A percentile compares a stretch with the other conserved stretches of the same genome.
These are phyloP conservation scores for Suricata suricatta DNA, from an alignment of 2,113 vertebrate genomes.

Conservation along the genomic window DNA sequence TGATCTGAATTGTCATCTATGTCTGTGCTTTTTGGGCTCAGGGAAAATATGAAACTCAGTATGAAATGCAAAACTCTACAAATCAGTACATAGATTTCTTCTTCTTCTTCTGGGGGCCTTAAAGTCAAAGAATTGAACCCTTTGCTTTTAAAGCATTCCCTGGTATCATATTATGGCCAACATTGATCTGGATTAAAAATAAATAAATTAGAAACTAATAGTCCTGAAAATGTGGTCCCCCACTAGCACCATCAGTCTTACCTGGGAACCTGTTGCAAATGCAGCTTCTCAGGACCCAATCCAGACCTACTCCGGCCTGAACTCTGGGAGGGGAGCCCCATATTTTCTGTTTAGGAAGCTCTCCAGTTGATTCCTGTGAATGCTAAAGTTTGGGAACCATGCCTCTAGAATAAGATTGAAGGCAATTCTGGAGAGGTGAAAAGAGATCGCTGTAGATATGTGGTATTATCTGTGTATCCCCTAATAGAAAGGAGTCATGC, in stretches of 20 bases:
- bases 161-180: not conserved
- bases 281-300: not conserved
- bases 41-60: conserved; percentile 34
- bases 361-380: not conserved
- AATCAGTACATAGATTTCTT: not conserved
- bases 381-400: not conserved
- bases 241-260: not conserved
- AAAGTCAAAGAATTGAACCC: not conserved
- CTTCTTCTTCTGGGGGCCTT: not conserved
- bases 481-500: not conserved
- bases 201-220: not conserved
- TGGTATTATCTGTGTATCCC: not conserved
- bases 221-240: not conserved
- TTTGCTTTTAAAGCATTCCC: not conserved
- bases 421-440: not conserved
- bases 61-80: not conserved
- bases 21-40: not conserved
- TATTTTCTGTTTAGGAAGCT: not conserved
- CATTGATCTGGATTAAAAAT: not conserved
- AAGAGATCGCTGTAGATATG: not conserved
- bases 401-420: not conserved
- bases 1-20: not conserved
- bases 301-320: not conserved
- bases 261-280: not conserved
- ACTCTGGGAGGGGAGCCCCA: rapidly evolving